Conservation (phyloP, 2,888 invertebrate species). For the Chloromyia formosa region DNA sequence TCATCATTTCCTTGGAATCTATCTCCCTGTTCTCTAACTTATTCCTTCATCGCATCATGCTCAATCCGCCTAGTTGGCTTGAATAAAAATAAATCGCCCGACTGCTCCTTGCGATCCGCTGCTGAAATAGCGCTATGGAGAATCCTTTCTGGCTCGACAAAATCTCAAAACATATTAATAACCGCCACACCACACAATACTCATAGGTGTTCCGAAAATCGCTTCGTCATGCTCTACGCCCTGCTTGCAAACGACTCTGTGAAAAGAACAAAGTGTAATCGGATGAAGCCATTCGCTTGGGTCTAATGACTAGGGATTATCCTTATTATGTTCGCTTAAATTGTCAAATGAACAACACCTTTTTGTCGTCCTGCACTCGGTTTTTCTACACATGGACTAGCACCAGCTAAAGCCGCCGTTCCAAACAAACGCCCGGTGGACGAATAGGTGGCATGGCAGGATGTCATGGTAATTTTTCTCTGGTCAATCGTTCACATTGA, state of each 20-base stretch:
- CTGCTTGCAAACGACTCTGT: background rate
- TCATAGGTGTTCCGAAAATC: background rate
- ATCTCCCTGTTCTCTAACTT: no score
- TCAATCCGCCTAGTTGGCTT: no score
- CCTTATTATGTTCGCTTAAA: slow-evolving; percentile 47
- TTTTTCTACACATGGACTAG: slow-evolving; percentile 15
- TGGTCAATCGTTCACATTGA: background rate
- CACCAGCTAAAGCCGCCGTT: background rate
- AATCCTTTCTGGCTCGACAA: no score
- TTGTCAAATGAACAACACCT: slow-evolving; percentile 46
- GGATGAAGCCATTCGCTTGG: slow-evolving; percentile 40
- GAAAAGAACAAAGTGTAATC: slow-evolving; percentile 23
- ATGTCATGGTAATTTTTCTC: background rate
- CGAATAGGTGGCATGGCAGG: background rate
- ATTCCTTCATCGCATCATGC: no score
- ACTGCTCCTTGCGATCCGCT: no score
- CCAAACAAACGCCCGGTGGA: background rate
- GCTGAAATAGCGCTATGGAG: no score
- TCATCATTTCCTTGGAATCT: no score
- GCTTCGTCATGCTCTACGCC: background rate
- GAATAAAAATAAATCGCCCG: no score
- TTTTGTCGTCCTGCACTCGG: slow-evolving; percentile 8
- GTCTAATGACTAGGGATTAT: slow-evolving; percentile 47
- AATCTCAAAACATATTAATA: no score
- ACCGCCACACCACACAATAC: background rate